These are phyloP conservation scores for Palaemon carinicauda DNA, from an alignment of 1,140 invertebrate species.

Conservation along the genomic window DNA sequence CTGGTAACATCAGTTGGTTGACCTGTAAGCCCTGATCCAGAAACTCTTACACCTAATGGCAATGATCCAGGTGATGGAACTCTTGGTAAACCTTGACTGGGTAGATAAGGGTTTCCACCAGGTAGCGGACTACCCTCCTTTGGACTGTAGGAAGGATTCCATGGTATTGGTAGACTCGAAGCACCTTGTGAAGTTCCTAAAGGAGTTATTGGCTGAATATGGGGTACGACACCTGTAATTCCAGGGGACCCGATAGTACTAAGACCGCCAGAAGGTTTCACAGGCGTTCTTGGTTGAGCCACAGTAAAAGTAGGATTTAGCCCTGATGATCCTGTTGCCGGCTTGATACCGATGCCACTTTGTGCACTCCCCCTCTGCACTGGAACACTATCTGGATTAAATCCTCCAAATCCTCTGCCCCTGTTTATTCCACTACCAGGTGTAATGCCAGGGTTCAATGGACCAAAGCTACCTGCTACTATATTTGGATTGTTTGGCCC, in stretches of 20 bases:
- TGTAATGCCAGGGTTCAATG: neutral
- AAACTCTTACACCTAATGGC: no score
- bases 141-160: neutral
- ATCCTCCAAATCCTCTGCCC: neutral
- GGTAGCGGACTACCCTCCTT: neutral
- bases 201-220: conserved; percentile 21
- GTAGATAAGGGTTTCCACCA: conserved; percentile 7
- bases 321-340: neutral
- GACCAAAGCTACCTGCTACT: neutral
- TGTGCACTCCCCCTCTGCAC: neutral
- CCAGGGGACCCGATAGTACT: conserved; percentile 10
- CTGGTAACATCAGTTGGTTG: no score
- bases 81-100: conserved; percentile 17
- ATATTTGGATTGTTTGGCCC: neutral
- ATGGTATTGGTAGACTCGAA: conserved; percentile 10
- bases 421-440: neutral
- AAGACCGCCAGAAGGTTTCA: neutral
- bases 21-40: no score
- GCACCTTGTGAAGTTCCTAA: neutral
- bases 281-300: conserved; percentile 13
- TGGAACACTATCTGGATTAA: conserved; percentile 1
- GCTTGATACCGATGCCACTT: neutral
- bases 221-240: neutral
- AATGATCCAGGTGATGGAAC: neutral
- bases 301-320: conserved; percentile 1